phyloP scores from a whole-genome alignment of 1,140 invertebrate species.

The Drosophila auraria region DNA sequence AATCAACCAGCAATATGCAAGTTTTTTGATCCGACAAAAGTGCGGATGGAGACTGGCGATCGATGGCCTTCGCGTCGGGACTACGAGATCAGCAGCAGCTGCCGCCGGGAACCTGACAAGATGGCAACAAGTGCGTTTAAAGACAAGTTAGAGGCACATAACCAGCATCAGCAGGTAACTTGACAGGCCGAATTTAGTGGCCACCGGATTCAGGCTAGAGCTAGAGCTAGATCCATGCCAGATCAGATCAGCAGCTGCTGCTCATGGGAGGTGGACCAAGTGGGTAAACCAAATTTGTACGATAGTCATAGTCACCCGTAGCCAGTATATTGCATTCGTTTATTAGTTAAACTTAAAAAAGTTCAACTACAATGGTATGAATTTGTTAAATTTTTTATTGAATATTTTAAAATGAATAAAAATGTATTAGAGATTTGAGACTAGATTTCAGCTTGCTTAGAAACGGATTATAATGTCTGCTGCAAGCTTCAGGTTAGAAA shows the following conservation, averaged over 20 bases:
- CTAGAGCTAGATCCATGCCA: constrained; percentile 14
- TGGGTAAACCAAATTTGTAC: neutral
- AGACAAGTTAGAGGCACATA: constrained; percentile 17
- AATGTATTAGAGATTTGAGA: too few species aligned
- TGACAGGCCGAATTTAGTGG: constrained; percentile 29
- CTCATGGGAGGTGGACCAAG: constrained; percentile 1
- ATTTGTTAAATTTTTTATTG: neutral
- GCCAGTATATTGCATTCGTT: too few species aligned
- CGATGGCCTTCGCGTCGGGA: constrained; percentile 58
- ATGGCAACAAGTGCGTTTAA: constrained; percentile 49
- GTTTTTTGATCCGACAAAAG: constrained; percentile 48
- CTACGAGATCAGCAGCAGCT: constrained; percentile 42
- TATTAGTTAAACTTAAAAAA: neutral
- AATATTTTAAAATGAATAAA: too few species aligned
- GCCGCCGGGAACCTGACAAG: constrained; percentile 34
- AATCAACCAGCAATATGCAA: constrained; percentile 51
- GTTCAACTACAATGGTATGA: neutral
- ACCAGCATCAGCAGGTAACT: constrained; percentile 28
- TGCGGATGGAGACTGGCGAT: constrained; percentile 40
- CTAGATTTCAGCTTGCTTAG: too few species aligned
- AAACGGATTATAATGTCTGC: too few species aligned
- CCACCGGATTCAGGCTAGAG: constrained; percentile 3
- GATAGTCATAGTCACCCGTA: neutral
- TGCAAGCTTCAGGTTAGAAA: too few species aligned
- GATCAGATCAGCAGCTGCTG: constrained; percentile 30